These are phyloP conservation scores for Ochlodes sylvanus DNA, from an alignment of 2,888 invertebrate genomes.

Conservation along the genomic window DNA sequence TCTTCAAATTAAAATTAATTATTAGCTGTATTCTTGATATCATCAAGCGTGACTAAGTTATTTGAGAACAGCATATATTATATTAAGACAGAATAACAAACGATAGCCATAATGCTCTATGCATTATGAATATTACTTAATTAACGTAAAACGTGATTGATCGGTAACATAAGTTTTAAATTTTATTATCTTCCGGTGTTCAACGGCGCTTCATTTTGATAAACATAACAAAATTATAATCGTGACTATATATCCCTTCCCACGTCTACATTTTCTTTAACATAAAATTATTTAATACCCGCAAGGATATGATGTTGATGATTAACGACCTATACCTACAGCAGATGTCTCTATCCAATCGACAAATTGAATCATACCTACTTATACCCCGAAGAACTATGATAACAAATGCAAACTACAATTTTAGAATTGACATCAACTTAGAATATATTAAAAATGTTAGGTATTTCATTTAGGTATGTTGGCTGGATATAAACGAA, in stretches of 20 bases:
- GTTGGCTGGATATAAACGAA: too few relatives aligned
- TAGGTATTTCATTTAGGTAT: too few relatives aligned
- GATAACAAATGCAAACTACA: background rate
- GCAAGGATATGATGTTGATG: conserved; percentile 1
- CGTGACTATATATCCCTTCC: conserved; percentile 3
- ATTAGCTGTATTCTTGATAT: conserved; percentile 2
- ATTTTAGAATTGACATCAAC: too few relatives aligned
- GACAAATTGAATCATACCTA: background rate
- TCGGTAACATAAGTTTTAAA: conserved; percentile 15
- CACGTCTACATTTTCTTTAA: background rate
- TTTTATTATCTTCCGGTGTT: conserved; percentile 27
- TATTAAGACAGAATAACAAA: conserved; percentile 17
- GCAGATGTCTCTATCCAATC: background rate
- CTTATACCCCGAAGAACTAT: background rate
- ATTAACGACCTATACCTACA: conserved; percentile 1
- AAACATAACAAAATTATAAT: conserved; percentile 5
- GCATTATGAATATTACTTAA: conserved; percentile 11
- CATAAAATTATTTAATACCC: background rate
- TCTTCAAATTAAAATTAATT: conserved; percentile 12
- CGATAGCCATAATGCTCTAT: conserved; percentile 13
- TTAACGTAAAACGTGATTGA: conserved; percentile 31
- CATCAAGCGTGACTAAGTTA: conserved; percentile 31
- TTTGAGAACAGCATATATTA: conserved; percentile 11
- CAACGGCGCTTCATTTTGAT: conserved; percentile 6
- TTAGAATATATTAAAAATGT: too few relatives aligned